These are phyloP conservation scores for Chrysolina oricalcia DNA, from an alignment of 2,888 invertebrate genomes.

Conservation along the genomic window DNA sequence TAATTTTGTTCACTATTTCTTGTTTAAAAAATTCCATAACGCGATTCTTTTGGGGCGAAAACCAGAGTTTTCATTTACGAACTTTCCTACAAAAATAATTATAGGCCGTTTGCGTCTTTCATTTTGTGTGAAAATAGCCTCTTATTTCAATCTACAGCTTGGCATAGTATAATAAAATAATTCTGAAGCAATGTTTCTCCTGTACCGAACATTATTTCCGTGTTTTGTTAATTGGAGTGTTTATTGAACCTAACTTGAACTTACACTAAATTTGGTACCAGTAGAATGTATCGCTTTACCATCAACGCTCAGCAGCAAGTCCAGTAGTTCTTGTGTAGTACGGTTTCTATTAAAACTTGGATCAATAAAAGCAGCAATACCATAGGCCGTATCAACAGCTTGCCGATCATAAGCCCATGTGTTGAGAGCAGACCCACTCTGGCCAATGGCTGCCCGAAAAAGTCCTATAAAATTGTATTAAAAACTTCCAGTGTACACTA, in stretches of 20 bases:
- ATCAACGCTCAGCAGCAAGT: slow-evolving; percentile 45
- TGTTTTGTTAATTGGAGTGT: background rate
- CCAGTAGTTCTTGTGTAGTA: slow-evolving; percentile 42
- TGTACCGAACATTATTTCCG: too few relatives aligned
- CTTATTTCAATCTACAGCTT: too few relatives aligned
- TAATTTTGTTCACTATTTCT: too few relatives aligned
- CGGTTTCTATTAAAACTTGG: slow-evolving; percentile 40
- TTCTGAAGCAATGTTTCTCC: too few relatives aligned
- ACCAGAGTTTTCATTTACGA: too few relatives aligned
- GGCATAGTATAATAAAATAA: too few relatives aligned
- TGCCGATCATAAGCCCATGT: slow-evolving; percentile 57
- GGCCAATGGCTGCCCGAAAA: slow-evolving; percentile 56
- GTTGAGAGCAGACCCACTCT: slow-evolving; percentile 58
- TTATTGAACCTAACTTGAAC: slow-evolving; percentile 21
- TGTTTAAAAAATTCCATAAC: too few relatives aligned
- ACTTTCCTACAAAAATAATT: too few relatives aligned
- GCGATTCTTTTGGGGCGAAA: too few relatives aligned
- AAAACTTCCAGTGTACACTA: too few relatives aligned
- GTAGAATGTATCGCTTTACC: slow-evolving; percentile 32
- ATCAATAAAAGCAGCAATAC: slow-evolving; percentile 51
- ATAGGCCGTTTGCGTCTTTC: too few relatives aligned
- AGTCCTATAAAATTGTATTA: slow-evolving; percentile 43
- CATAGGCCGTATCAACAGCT: slow-evolving; percentile 58
- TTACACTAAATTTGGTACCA: slow-evolving; percentile 28
- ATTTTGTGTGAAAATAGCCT: too few relatives aligned